These are phyloP conservation scores for Columba janthina DNA, from an alignment of 2,113 vertebrate genomes.

Conservation along the genomic window DNA sequence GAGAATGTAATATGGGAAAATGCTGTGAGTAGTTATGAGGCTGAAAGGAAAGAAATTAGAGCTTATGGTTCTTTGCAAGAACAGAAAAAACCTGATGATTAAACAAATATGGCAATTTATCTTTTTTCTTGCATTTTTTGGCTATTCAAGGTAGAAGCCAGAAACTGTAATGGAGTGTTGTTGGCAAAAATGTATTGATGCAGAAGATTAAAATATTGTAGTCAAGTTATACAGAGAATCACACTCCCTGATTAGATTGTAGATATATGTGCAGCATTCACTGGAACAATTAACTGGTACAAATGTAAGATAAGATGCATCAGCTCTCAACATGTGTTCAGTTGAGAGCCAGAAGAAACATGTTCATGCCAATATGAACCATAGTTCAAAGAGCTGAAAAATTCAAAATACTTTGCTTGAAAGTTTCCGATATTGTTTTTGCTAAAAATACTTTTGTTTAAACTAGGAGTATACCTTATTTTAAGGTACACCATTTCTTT, in stretches of 20 bases:
- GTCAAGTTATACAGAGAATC: neutral
- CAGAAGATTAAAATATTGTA: neutral
- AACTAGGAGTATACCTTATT: neutral
- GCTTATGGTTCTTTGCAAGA: neutral
- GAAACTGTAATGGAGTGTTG: neutral
- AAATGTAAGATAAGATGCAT: constrained; percentile 37
- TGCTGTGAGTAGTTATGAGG: neutral
- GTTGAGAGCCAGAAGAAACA: constrained; percentile 46
- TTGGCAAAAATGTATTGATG: neutral
- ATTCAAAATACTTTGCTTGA: constrained; percentile 19
- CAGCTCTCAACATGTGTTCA: neutral
- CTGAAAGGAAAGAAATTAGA: constrained; percentile 8
- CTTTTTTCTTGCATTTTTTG: neutral
- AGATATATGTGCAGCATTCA: neutral
- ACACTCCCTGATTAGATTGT: neutral
- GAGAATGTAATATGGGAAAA: neutral
- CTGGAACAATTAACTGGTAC: neutral
- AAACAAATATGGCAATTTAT: neutral
- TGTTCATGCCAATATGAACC: constrained; percentile 25
- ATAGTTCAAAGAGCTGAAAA: constrained; percentile 58
- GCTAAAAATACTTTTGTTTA: constrained; percentile 46
- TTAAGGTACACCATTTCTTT: neutral
- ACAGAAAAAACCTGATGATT: neutral
- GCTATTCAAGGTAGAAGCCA: neutral
- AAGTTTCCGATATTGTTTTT: constrained; percentile 54